Evolutionary conservation across 1,140 invertebrate genomes (phyloP).

Genomic region (Mamestra configurata): DNA sequence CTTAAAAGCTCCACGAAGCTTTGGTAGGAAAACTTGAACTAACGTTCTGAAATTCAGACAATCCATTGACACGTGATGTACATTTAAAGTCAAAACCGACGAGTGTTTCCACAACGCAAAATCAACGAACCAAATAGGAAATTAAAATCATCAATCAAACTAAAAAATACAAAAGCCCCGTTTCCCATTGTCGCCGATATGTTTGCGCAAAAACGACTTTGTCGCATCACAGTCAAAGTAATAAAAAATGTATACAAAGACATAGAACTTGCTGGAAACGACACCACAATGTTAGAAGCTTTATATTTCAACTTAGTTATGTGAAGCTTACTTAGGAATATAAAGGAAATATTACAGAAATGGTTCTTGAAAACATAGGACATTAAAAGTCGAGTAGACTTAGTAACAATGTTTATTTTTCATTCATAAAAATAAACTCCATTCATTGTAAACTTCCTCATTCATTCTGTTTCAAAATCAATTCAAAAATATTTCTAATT

Average conservation of each 20-base stretch:
- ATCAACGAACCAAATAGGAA: slow-evolving; percentile 83
- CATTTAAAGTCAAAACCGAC: slow-evolving; percentile 20
- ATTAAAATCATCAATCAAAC: slow-evolving; percentile 88
- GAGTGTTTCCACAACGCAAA: slow-evolving; percentile 57
- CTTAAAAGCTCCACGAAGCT: too few relatives aligned
- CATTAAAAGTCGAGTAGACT: too few relatives aligned
- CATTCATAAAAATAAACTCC: slow-evolving; percentile 19
- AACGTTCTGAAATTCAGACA: neutral
- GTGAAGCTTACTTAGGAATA: too few relatives aligned
- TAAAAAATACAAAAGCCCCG: slow-evolving; percentile 85
- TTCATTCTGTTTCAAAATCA: slow-evolving; percentile 12
- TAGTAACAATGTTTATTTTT: too few relatives aligned
- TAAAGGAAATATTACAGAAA: too few relatives aligned
- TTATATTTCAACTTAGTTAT: neutral
- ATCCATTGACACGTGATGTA: neutral
- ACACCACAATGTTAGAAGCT: neutral
- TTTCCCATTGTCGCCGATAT: slow-evolving; percentile 86
- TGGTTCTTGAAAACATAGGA: too few relatives aligned
- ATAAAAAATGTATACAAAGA: slow-evolving; percentile 79
- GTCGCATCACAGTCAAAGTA: slow-evolving; percentile 87
- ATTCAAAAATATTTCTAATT: slow-evolving; percentile 23
- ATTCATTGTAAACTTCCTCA: slow-evolving; percentile 9
- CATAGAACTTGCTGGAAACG: slow-evolving; percentile 65
- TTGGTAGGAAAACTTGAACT: neutral
- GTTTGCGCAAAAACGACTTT: slow-evolving; percentile 88